Evolutionary conservation across 2,797 vertebrate species (phyloP).

Genomic region (Jordanella pulchra): DNA sequence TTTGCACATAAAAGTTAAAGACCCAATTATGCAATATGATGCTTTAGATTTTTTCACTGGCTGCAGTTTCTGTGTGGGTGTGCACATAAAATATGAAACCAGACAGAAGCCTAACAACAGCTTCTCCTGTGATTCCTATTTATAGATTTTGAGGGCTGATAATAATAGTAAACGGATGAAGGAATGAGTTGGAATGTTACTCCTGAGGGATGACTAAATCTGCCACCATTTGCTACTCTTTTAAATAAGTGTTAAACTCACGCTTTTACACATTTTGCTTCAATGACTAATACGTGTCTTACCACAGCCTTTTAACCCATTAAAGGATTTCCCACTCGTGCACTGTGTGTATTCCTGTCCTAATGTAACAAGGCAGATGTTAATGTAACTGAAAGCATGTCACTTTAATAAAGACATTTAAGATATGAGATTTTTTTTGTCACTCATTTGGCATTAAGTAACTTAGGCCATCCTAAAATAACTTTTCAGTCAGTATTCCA

Average conservation of each 20-base stretch:
- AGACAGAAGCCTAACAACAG: slow-evolving; percentile 26
- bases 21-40: slow-evolving; percentile 17
- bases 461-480: neutral
- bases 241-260: slow-evolving; percentile 4
- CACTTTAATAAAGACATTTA: neutral
- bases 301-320: neutral
- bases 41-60: slow-evolving; percentile 18
- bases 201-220: slow-evolving; percentile 4
- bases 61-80: slow-evolving; percentile 44
- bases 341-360: slow-evolving; percentile 5
- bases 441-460: neutral
- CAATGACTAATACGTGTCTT: slow-evolving; percentile 13
- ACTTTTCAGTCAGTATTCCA: neutral
- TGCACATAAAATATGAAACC: slow-evolving; percentile 47
- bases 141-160: slow-evolving; percentile 18
- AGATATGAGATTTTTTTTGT: too few relatives aligned
- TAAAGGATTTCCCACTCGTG: slow-evolving; percentile 9
- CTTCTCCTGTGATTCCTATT: slow-evolving; percentile 11
- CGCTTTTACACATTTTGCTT: slow-evolving; percentile 13
- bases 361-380: neutral
- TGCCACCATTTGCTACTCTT: neutral
- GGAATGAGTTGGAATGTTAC: slow-evolving; percentile 13
- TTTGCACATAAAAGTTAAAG: slow-evolving; percentile 6
- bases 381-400: neutral
- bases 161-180: slow-evolving; percentile 29